Evolutionary conservation across 1,140 invertebrate species (phyloP), one percentile per base, ranked within the genome.

Genomic region (Drosophila kohkoa): DNA sequence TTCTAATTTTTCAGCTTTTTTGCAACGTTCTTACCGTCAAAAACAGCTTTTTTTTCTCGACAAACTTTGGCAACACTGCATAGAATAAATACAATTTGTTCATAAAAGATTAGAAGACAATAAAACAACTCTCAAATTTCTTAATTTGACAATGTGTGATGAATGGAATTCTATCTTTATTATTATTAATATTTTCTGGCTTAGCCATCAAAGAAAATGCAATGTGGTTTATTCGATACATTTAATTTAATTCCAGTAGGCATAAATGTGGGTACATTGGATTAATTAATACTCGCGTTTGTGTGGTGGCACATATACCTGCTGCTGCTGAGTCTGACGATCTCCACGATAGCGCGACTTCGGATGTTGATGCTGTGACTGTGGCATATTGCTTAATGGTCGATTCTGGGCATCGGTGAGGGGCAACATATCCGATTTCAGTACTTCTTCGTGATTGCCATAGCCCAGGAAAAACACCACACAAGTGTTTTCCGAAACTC

Each of bases 401-500:
- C 80, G 75, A 55, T 91, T 80, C 16, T 91, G 80, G 1, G 75
- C 92, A 76, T 94, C 93, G 1, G 93, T 94, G 64, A 95, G 94
- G 5, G 96, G 96, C 90, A 96, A 93, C 90, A 96, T 97, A 92
- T 97, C 96, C 11, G 94, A 93, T 92, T 96, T 96, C 3, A 97
- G 93, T 11, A 98, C 96, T 94, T 98, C 97, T 92, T 98, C 97
- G 77, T 96, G 96, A 92, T 98, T 98, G 49, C 97, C 96, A 93
- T 98, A 98, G 28, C 97, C 97, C 83, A 96, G 94, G 91, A 97
- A 98, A 79, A 95, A 95, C 1, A 98, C 97, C 20, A 98, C 96
- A 79, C 96, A 97, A 1, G 97, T 97, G 67, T 94, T 95, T 10
- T 96, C 94, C 0, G 96, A 96, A 16, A 97, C 94, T 5, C 94